Conservation (phyloP, 1,140 invertebrate genomes). For the Aphis craccivora region DNA sequence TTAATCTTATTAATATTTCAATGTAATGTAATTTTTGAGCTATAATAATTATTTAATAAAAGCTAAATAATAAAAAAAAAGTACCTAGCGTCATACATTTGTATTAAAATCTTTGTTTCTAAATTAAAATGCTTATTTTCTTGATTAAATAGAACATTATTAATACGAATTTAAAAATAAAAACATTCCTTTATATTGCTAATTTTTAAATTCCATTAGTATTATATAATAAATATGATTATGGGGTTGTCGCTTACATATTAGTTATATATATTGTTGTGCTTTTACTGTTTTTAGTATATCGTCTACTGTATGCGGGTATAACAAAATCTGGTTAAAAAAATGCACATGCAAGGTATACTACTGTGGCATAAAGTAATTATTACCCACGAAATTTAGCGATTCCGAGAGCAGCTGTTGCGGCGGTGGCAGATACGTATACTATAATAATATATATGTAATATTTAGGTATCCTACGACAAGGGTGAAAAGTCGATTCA, state of each 20-base stretch:
- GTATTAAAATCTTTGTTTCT: background rate
- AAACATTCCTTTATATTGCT: background rate
- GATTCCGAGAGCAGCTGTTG: conserved; percentile 16
- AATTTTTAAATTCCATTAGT: background rate
- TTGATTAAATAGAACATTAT: background rate
- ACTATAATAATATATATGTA: background rate
- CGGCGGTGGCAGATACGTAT: background rate
- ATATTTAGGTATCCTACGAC: background rate
- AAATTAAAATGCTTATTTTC: background rate
- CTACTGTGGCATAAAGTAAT: background rate
- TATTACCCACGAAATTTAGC: background rate
- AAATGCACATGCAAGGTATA: background rate
- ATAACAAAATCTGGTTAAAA: background rate
- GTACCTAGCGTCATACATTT: background rate
- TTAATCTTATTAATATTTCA: background rate
- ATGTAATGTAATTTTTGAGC: no score
- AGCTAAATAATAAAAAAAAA: no score
- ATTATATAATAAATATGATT: background rate
- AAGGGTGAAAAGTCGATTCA: background rate
- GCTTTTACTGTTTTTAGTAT: background rate
- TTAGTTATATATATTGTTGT: no score
- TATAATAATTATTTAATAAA: no score
- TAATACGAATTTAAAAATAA: background rate
- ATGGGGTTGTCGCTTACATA: background rate
- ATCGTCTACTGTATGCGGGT: background rate